These are phyloP conservation scores for Nothobranchius furzeri DNA, from an alignment of 2,113 vertebrate genomes.

Conservation along the genomic window DNA sequence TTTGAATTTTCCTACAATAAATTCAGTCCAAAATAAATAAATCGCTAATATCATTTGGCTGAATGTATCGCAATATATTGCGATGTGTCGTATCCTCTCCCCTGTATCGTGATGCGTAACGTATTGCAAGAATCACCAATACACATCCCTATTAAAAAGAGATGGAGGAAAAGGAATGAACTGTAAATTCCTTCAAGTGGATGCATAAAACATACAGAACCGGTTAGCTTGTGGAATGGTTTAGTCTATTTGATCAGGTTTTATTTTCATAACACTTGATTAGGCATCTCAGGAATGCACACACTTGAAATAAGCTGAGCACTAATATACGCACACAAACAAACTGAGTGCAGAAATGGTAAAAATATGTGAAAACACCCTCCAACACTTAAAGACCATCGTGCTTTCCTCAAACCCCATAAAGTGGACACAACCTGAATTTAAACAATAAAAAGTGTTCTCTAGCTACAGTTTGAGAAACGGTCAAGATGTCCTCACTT, in stretches of 20 bases:
- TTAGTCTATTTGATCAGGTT: conserved; percentile 58
- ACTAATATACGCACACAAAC: conserved; percentile 30
- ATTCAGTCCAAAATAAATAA: no score
- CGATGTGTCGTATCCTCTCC: no score
- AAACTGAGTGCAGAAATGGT: conserved; percentile 1
- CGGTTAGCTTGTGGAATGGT: conserved; percentile 32
- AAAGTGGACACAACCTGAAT: conserved; percentile 1
- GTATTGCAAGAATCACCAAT: no score
- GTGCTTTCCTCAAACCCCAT: neutral
- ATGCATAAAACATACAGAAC: conserved; percentile 50
- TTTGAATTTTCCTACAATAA: no score
- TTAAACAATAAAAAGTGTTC: neutral
- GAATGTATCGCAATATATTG: neutral
- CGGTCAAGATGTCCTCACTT: neutral
- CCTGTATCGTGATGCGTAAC: no score
- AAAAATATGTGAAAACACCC: conserved; percentile 5
- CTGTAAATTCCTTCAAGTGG: conserved; percentile 41
- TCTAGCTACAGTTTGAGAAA: neutral
- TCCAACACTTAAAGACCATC: conserved; percentile 33
- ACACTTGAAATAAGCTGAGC: conserved; percentile 5
- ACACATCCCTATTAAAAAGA: neutral
- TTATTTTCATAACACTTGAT: conserved; percentile 61
- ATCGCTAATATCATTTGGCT: no score
- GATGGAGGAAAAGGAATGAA: conserved; percentile 21
- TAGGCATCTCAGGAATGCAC: conserved; percentile 63